Conservation (phyloP, 2,797 vertebrate species). For the Heliangelus exortis region DNA sequence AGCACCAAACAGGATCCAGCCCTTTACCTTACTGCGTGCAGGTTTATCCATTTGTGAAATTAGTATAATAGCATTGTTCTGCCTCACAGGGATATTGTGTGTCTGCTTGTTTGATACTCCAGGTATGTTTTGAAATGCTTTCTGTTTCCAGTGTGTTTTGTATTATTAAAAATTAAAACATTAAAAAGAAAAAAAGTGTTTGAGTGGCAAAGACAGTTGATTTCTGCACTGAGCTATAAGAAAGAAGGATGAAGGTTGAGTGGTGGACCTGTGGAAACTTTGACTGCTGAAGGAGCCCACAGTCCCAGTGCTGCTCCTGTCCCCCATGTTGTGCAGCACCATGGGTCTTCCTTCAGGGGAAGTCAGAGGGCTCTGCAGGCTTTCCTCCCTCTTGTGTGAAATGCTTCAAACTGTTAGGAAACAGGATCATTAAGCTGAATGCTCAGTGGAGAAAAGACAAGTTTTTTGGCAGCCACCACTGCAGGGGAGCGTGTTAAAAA, state of each 20-base stretch:
- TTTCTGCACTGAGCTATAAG: neutral
- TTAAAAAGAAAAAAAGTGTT: neutral
- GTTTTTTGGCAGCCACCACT: neutral
- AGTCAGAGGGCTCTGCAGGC: neutral
- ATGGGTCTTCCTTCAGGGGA: neutral
- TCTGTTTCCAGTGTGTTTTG: constrained; percentile 7
- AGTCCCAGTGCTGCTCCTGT: neutral
- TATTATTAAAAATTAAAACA: neutral
- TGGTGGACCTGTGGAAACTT: neutral
- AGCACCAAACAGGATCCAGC: constrained; percentile 21
- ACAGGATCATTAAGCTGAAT: neutral
- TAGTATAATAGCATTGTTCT: constrained; percentile 67
- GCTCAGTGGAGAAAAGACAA: neutral
- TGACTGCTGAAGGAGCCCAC: neutral
- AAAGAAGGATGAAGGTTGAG: neutral
- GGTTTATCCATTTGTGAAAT: constrained; percentile 68
- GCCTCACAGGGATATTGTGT: constrained; percentile 34
- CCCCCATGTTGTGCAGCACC: neutral
- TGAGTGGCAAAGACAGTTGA: neutral
- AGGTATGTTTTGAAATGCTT: constrained; percentile 55
- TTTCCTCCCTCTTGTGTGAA: neutral
- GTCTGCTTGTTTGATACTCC: constrained; percentile 54
- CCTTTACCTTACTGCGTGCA: constrained; percentile 43
- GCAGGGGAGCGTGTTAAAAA: neutral
- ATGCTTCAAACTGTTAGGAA: neutral